Base-by-base conservation (phyloP, 1,140 invertebrate genomes). In the Phortica variegata region DNA sequence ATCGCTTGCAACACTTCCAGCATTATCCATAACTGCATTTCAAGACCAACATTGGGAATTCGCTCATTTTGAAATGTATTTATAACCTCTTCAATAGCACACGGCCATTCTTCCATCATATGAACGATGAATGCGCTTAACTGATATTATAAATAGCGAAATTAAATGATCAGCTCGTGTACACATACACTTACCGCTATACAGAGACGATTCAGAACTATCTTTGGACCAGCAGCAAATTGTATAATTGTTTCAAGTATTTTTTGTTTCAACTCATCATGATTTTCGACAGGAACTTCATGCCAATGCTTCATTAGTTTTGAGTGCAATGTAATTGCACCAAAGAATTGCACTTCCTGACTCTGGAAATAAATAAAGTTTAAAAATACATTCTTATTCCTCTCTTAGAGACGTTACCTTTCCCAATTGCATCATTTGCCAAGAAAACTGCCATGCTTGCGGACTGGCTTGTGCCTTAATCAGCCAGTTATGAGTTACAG, bases 341-440 rank as follows among this genome's bases (percentile, higher is more conserved):
- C 93, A 83, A 93, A 97, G 79, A 92, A 95, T 76, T 95, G 91
- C 3, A 93, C 87, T 79, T 95, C 91, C 43, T 85, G 83, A 34
- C 83, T 79, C 91, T 95, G 48, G 23, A 29, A 36, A 29, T 18
- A 36, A 32, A 16, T 18, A 42, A 23, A 15, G 16, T 17, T 23
- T 23, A 21, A 23, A 34, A 19, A n/a, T 21, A 43, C 58, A 61
- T 52, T 51, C 58, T 51, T 44, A 61, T 45, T 19, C 36, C 18
- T 40, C 32, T 48, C 40, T 50, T 49, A 49, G 51, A 54, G 47
- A 41, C 52, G 40, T 72, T 76, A 85, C 91, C 81, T 91, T 91
- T 44, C 84, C 81, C 8, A 86, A 82, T 65, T 86, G 82, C 53
- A 95, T 80, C 16, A 95, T 79, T 47, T 91, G 84, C 91, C 92